Conservation (phyloP, 2,797 vertebrate species). For the Sebastolobus alascanus region DNA sequence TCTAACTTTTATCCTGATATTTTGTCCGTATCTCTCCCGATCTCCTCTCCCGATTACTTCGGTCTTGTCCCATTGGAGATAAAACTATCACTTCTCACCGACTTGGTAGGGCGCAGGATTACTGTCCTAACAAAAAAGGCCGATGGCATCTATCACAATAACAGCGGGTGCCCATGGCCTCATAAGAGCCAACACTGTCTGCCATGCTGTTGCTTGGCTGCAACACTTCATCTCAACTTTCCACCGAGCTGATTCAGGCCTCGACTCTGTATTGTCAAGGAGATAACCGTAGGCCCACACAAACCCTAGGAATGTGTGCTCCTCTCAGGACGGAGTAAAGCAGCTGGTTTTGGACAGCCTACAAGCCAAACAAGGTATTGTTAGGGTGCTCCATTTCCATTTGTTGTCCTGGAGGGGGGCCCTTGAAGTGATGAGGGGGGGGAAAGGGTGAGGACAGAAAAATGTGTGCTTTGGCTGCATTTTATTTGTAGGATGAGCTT, state of each 20-base stretch:
- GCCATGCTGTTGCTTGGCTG: conserved; percentile 46
- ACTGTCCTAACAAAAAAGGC: conserved; percentile 32
- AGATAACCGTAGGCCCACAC: conserved; percentile 50
- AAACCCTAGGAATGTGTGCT: conserved; percentile 59
- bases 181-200: conserved; percentile 30
- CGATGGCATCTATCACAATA: conserved; percentile 42
- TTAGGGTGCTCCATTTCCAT: conserved; percentile 36
- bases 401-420: conserved; percentile 39
- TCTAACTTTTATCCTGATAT: background rate
- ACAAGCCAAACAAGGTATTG: conserved; percentile 70
- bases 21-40: background rate
- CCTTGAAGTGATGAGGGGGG: conserved; percentile 35
- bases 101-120: conserved; percentile 45
- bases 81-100: conserved; percentile 38
- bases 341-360: conserved; percentile 59
- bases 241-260: conserved; percentile 40
- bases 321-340: conserved; percentile 45
- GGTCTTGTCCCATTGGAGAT: conserved; percentile 2
- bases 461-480: conserved; percentile 2
- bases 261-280: conserved; percentile 59
- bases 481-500: conserved; percentile 29
- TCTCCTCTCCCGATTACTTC: background rate
- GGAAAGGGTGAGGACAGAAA: background rate
- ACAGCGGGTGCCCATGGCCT: conserved; percentile 39
- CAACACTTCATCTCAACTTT: conserved; percentile 48